Evolutionary conservation across 1,140 invertebrate species (phyloP).

Genomic region (Caenorhabditis briggsae): DNA sequence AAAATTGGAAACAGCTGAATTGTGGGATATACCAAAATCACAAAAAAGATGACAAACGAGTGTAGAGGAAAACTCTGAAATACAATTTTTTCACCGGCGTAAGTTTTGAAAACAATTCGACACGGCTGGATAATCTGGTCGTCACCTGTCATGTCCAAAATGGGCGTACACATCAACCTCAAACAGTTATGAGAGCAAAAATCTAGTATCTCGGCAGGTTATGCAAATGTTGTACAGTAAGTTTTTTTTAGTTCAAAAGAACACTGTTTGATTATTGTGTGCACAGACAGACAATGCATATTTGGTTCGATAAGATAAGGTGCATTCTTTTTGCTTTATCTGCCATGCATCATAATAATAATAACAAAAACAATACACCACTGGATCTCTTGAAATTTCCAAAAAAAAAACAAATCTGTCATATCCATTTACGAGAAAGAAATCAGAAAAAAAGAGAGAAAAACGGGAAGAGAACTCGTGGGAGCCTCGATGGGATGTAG

Average conservation of each 20-base stretch:
- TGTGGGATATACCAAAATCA: background rate
- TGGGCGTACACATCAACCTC: constrained; percentile 33
- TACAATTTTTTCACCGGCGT: background rate
- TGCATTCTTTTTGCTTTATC: constrained; percentile 16
- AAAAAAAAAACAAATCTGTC: background rate
- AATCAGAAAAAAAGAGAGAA: background rate
- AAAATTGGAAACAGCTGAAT: no score
- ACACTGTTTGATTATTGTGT: background rate
- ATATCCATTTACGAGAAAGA: background rate
- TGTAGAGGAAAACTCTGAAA: background rate
- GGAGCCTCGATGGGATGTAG: constrained; percentile 24
- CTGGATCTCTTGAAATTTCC: background rate
- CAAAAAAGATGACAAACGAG: background rate
- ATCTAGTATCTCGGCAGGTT: background rate
- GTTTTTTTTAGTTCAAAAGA: background rate
- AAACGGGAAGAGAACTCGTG: background rate
- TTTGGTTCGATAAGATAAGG: constrained; percentile 8
- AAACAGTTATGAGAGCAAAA: constrained; percentile 24
- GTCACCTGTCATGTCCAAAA: background rate
- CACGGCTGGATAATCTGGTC: constrained; percentile 20
- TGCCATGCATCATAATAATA: background rate
- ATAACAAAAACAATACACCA: background rate
- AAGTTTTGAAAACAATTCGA: constrained; percentile 8
- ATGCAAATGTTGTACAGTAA: background rate
- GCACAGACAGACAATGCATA: background rate